phyloP scores from a whole-genome alignment of 2,797 vertebrate genomes.

The Schizopygopsis malacanthus region DNA sequence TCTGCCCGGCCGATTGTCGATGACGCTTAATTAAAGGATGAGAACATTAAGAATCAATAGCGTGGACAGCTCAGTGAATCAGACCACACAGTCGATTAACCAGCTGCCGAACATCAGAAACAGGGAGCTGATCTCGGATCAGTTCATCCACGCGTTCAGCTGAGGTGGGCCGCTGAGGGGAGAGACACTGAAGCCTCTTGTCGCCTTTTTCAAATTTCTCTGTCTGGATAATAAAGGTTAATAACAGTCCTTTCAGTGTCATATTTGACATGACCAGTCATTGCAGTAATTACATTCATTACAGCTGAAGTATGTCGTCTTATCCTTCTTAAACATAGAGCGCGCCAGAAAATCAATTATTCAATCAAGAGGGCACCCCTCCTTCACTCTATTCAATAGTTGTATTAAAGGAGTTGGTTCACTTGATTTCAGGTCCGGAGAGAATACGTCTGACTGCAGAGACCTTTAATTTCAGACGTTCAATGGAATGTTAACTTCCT shows the following conservation, averaged over 20 bases:
- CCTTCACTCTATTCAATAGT: constrained; percentile 74
- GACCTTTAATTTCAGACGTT: constrained; percentile 82
- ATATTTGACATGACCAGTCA: constrained; percentile 88
- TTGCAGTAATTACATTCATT: constrained; percentile 86
- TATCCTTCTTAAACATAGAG: constrained; percentile 86
- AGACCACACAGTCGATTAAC: constrained; percentile 81
- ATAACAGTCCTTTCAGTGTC: constrained; percentile 86
- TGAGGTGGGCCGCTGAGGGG: constrained; percentile 68
- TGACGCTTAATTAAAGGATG: constrained; percentile 20
- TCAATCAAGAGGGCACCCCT: constrained; percentile 77
- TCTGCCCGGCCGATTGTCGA: not conserved
- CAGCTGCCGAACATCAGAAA: constrained; percentile 73
- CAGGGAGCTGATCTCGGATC: constrained; percentile 71
- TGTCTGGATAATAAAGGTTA: constrained; percentile 82
- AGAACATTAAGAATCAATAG: constrained; percentile 31
- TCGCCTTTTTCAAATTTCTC: constrained; percentile 54
- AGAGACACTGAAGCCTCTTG: constrained; percentile 34
- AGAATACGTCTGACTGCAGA: constrained; percentile 78
- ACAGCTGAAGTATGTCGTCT: constrained; percentile 84
- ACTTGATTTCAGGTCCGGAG: constrained; percentile 81
- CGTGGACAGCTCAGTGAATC: constrained; percentile 74
- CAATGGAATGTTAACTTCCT: constrained; percentile 83
- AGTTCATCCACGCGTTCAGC: constrained; percentile 79
- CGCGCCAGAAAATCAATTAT: constrained; percentile 85
- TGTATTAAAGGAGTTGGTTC: constrained; percentile 75